Conservation (phyloP, 2,113 vertebrate genomes). For the Polyodon spathula region DNA sequence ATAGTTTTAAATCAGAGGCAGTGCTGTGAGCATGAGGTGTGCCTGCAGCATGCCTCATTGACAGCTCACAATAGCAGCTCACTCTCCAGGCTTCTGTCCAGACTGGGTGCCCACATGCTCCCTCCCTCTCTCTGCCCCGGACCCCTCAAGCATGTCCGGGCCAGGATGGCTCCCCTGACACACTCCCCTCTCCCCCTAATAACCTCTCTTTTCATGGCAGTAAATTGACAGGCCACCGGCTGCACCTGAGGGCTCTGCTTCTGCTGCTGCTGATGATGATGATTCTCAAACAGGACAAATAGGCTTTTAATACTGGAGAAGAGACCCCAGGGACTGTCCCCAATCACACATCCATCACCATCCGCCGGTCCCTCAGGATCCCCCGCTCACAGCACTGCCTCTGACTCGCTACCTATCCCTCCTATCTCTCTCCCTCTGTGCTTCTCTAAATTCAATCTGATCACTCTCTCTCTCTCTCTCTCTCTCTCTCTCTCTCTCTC, state of each 20-base stretch:
- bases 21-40: no score
- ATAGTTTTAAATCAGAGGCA: no score
- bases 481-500: no score
- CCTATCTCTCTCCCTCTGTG: conserved; percentile 8
- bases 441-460: no score
- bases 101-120: not conserved
- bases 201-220: conserved; percentile 65
- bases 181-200: conserved; percentile 64
- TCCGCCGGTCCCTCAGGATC: conserved; percentile 37
- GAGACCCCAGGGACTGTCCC: conserved; percentile 61
- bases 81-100: no score
- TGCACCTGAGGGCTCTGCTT: conserved; percentile 63
- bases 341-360: conserved; percentile 71
- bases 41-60: no score
- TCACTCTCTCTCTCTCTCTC: no score
- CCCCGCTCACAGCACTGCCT: not conserved
- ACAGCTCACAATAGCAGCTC: no score
- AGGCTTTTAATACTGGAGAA: conserved; percentile 69
- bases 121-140: not conserved
- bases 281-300: conserved; percentile 57
- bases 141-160: not conserved
- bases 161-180: conserved; percentile 64
- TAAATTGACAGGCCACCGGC: conserved; percentile 62
- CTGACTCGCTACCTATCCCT: conserved; percentile 2
- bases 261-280: no score